A percentile compares a stretch with the other conserved stretches of the same genome.
These are phyloP conservation scores for Sanderia malayensis DNA, from an alignment of 30 jellyfish, hydroid and myxozoan species.

Conservation along the genomic window DNA sequence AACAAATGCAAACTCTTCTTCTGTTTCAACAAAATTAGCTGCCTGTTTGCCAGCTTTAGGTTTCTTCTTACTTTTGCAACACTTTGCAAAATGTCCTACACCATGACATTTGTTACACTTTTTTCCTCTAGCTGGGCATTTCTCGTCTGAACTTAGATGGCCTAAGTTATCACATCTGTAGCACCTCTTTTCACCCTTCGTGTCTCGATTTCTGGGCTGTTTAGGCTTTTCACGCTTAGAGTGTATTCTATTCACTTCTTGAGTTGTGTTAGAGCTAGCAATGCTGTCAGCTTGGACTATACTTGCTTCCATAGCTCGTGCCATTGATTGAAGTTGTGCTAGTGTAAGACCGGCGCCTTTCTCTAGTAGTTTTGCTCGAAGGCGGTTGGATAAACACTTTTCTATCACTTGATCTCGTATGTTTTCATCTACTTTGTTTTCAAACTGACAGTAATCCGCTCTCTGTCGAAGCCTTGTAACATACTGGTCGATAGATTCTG, in stretches of 20 bases:
- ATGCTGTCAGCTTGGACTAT: conserved; percentile 34
- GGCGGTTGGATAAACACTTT: conserved; percentile 23
- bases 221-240: conserved; percentile 17
- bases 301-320: conserved; percentile 50
- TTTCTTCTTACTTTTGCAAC: conserved; percentile 5
- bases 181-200: not conserved
- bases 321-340: conserved; percentile 17
- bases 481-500: conserved; percentile 42
- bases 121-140: conserved; percentile 5
- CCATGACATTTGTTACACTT: conserved; percentile 12
- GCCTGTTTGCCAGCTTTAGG: conserved; percentile 23
- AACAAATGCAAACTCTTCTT: conserved; percentile 33
- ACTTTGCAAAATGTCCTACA: conserved; percentile 14
- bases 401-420: conserved; percentile 49
- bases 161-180: conserved; percentile 2
- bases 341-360: conserved; percentile 33
- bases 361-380: conserved; percentile 23
- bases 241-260: conserved; percentile 18
- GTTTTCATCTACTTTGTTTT: conserved; percentile 20
- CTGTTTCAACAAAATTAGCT: conserved; percentile 43
- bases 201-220: conserved; percentile 1
- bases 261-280: conserved; percentile 19
- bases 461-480: conserved; percentile 28
- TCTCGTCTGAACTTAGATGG: not conserved
- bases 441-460: conserved; percentile 50